Conservation (phyloP, 2,797 vertebrate genomes). For the Pangasius krempfi region DNA sequence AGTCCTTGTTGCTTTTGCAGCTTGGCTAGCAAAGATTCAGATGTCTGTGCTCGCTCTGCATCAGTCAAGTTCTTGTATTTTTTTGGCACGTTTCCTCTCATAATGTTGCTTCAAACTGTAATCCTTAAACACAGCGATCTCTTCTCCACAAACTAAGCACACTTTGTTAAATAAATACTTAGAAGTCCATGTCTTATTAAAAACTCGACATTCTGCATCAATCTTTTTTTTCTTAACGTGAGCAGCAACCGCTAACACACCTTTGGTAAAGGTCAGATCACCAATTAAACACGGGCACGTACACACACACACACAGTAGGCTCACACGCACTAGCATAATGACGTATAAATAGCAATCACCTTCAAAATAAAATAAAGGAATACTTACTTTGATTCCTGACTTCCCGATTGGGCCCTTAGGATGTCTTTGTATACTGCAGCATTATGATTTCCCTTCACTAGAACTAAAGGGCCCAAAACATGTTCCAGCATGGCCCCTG, state of each 20-base stretch:
- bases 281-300: too few relatives aligned
- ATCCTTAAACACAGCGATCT: neutral
- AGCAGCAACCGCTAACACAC: too few relatives aligned
- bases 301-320: too few relatives aligned
- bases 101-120: neutral
- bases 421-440: neutral
- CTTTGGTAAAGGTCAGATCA: too few relatives aligned
- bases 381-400: too few relatives aligned
- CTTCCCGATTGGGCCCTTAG: neutral
- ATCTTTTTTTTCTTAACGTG: too few relatives aligned
- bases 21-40: neutral
- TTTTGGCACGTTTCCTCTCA: neutral
- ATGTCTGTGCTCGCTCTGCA: neutral
- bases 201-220: too few relatives aligned
- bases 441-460: neutral
- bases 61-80: neutral
- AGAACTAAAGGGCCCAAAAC: neutral
- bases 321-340: too few relatives aligned
- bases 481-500: neutral
- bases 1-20: constrained; percentile 33
- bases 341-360: too few relatives aligned
- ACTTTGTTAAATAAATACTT: neutral
- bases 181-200: too few relatives aligned
- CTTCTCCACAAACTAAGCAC: too few relatives aligned
- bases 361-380: too few relatives aligned